Percentiles rank a stretch among this genome's conserved stretches.
phyloP scores from a whole-genome alignment of 2,113 vertebrate genomes.

The Rhinichthys klamathensis region DNA sequence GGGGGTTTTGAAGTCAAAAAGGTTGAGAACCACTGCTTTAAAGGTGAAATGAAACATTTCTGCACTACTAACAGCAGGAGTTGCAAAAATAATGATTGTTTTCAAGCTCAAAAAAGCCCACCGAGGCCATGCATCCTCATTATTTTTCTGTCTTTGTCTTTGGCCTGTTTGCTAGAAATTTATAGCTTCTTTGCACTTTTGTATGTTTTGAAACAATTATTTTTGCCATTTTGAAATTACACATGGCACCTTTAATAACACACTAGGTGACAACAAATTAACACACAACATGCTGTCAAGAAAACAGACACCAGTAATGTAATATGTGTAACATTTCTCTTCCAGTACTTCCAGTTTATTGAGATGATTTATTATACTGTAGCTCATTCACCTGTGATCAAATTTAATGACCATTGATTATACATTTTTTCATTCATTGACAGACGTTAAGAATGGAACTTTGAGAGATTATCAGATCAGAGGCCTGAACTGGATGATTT shows the following conservation, averaged over 20 bases:
- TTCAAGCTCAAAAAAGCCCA: background rate
- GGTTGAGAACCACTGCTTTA: background rate
- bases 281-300: background rate
- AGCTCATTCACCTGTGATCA: background rate
- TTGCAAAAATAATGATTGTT: background rate
- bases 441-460: slow-evolving; percentile 88
- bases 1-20: background rate
- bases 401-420: background rate
- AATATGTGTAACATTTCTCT: background rate
- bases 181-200: background rate
- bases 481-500: slow-evolving; percentile 92
- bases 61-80: background rate
- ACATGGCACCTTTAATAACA: background rate
- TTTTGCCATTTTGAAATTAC: background rate
- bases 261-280: background rate
- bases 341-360: background rate
- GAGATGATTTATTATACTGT: background rate
- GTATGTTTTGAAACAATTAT: background rate
- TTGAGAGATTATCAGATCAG: slow-evolving; percentile 89
- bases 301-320: background rate
- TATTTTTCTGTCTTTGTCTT: background rate
- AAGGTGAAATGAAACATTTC: background rate
- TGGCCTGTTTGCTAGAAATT: background rate
- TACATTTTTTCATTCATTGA: background rate
- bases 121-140: background rate